These are phyloP conservation scores for Idaea biselata DNA, from an alignment of 2,888 invertebrate genomes.

Conservation along the genomic window DNA sequence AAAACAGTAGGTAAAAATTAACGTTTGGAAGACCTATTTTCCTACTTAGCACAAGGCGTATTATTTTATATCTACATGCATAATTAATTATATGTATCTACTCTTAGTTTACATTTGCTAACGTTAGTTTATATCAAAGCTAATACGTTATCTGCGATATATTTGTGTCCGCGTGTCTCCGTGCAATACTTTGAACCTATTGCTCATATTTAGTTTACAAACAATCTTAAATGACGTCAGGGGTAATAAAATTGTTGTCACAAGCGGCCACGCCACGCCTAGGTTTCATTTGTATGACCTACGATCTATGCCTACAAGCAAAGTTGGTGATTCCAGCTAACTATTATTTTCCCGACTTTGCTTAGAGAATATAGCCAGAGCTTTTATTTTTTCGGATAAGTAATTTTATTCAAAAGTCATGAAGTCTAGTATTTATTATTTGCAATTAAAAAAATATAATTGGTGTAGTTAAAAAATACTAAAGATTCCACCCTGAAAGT, in stretches of 20 bases:
- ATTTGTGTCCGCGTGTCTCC: neutral
- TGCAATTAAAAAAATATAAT: too few relatives aligned
- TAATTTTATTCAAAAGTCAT: too few relatives aligned
- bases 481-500: too few relatives aligned
- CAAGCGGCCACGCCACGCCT: neutral
- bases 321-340: neutral
- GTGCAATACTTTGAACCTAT: neutral
- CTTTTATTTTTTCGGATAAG: too few relatives aligned
- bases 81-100: neutral
- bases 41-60: neutral
- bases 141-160: neutral
- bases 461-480: too few relatives aligned
- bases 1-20: neutral
- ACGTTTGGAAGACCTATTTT: neutral
- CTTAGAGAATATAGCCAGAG: neutral
- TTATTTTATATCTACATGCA: neutral
- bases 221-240: constrained; percentile 17
- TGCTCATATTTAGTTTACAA: constrained; percentile 8
- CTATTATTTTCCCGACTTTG: neutral
- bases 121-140: neutral
- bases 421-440: too few relatives aligned
- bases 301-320: neutral
- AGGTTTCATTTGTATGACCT: neutral
- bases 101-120: neutral
- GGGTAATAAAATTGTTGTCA: constrained; percentile 7